Base-by-base conservation (phyloP, 2,797 vertebrate genomes). In the Botia almorhae region DNA sequence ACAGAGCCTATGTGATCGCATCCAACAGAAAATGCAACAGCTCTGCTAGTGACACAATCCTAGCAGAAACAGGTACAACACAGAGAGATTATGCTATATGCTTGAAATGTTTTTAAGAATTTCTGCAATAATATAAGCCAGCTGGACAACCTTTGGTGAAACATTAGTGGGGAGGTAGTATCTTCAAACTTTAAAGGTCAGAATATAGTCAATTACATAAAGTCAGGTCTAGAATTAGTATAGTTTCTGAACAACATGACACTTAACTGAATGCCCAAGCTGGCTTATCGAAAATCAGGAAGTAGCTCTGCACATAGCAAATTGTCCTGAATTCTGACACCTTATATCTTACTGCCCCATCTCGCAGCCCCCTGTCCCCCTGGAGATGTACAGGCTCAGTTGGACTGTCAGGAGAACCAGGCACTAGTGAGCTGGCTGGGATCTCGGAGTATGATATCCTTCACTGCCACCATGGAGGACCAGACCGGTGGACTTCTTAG, bases 1-100 rank as follows among this genome's bases (percentile, higher is more conserved):
- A 94, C 86, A 87, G 79, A 0, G 85, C 87, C 2, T 87, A 67
- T 11, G 89, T 93, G 67, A 79, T 90, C 0, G 86, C 92, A 70
- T 85, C 91, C 82, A 94, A 94, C 88, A 73, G 88, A 11, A 33
- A 81, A 17, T 95, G 94, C 89, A 92, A 94, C 86, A 93, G 93
- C 85, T 83, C 92, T 0, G 33, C 53, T 23, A 95, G 94, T 13
- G 43, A 84, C 2, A 68, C 0, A 1, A 16, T 93, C 69, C 69
- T 51, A 51, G 77, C 91, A 51, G 85, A 91, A 61, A 94, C 94
- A 90, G 94, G 95, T 95, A 91, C 14, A 39, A 36, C 4, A 58
- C 21, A 68, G 5, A 8, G 7, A 56, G 10, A 65, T 39, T n/a
- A 51, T 3, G 3, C 33, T 33, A 33, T 55, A 43, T 43, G 39